These are phyloP conservation scores for Agrochola litura DNA, from an alignment of 2,888 invertebrate species.

Conservation along the genomic window DNA sequence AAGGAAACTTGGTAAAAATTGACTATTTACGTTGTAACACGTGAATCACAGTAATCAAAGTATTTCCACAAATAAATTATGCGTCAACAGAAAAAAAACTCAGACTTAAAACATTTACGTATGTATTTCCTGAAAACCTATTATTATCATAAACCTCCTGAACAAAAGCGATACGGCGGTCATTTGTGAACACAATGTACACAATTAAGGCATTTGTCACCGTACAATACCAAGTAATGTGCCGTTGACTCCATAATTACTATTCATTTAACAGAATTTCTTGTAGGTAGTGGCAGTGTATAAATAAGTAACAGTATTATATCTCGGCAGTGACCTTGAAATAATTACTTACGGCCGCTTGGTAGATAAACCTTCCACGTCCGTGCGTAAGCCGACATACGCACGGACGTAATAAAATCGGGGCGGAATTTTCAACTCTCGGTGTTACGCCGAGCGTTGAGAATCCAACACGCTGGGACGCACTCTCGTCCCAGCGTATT, in stretches of 20 bases:
- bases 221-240: conserved; percentile 26
- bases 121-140: conserved; percentile 26
- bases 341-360: no score
- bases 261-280: conserved; percentile 11
- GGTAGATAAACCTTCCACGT: no score
- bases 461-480: no score
- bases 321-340: no score
- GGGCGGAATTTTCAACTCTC: no score
- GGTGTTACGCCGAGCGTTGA: no score
- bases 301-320: no score
- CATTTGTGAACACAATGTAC: conserved; percentile 25
- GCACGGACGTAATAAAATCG: no score
- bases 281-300: not conserved
- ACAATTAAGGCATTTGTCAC: conserved; percentile 29
- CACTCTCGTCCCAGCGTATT: no score
- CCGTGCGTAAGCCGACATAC: no score
- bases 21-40: not conserved
- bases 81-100: not conserved
- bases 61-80: not conserved
- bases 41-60: no score
- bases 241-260: conserved; percentile 35
- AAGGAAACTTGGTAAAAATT: not conserved
- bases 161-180: conserved; percentile 29
- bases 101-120: not conserved
- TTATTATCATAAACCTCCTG: not conserved